These are phyloP conservation scores for Suricata suricatta DNA, from an alignment of 2,113 vertebrate species.

Conservation along the genomic window DNA sequence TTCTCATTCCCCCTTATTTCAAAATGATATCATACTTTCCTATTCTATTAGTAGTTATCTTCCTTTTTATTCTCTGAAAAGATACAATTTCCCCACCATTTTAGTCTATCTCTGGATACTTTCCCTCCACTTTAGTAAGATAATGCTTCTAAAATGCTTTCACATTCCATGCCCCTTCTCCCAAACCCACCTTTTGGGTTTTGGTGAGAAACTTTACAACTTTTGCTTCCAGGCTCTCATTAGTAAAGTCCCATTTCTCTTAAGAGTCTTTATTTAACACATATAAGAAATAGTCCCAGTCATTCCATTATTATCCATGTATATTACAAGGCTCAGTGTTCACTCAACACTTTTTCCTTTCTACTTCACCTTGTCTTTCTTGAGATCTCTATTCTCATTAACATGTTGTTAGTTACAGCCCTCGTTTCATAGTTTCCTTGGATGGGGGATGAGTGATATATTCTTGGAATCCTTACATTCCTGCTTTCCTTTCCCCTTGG, in stretches of 20 bases:
- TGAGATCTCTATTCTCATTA: neutral
- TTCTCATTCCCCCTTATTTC: neutral
- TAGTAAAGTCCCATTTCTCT: neutral
- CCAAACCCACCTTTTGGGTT: neutral
- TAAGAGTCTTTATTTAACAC: neutral
- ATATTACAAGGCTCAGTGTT: neutral
- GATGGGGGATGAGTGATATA: neutral
- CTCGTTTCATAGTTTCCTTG: neutral
- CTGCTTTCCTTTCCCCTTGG: neutral
- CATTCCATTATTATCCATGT: neutral
- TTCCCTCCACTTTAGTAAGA: neutral
- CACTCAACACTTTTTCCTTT: neutral
- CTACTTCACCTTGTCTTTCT: neutral
- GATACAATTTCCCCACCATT: neutral
- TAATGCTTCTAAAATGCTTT: neutral
- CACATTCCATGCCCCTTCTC: neutral
- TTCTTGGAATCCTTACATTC: neutral
- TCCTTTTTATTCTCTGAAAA: neutral
- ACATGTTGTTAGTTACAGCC: neutral
- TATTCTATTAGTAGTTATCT: neutral
- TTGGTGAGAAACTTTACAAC: neutral
- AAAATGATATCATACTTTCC: neutral
- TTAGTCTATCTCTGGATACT: neutral
- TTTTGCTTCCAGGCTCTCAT: neutral
- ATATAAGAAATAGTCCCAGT: neutral